Conservation (phyloP, 1,140 invertebrate species). For the Lanistes nyassanus region DNA sequence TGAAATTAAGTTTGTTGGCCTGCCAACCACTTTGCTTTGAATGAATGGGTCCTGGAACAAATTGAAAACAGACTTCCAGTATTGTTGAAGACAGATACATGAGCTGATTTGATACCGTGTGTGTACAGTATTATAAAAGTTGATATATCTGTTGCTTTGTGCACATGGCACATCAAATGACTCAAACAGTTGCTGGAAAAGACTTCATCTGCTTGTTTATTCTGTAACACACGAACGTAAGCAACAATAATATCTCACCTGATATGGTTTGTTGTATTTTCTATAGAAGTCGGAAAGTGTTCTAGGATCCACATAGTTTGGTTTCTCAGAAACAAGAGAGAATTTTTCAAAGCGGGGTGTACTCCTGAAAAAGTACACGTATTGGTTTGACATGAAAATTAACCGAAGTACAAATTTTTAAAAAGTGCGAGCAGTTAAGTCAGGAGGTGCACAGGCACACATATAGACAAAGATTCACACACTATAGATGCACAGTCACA, state of each 20-base stretch:
- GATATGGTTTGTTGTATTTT: constrained; percentile 30
- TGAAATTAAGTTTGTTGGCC: constrained; percentile 11
- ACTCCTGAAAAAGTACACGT: neutral
- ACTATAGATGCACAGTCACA: too few species aligned
- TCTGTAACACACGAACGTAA: too few species aligned
- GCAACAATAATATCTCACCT: constrained; percentile 15
- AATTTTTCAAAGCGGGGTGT: constrained; percentile 22
- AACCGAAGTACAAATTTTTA: neutral
- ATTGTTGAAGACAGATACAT: neutral
- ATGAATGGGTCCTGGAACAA: constrained; percentile 10
- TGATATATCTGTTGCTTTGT: too few species aligned
- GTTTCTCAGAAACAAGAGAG: constrained; percentile 29
- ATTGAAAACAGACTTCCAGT: neutral
- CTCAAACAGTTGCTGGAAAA: too few species aligned
- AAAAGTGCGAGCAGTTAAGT: neutral
- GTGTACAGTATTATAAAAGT: too few species aligned
- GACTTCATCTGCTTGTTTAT: too few species aligned
- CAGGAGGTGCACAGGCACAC: neutral
- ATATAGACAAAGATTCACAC: constrained; percentile 2
- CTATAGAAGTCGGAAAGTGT: constrained; percentile 29
- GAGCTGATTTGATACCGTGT: too few species aligned
- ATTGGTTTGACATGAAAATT: neutral
- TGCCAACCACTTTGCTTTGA: neutral
- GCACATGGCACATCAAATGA: too few species aligned
- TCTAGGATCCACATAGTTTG: constrained; percentile 35